Conservation (phyloP, 1,140 invertebrate species). For the Aradophagus sp. region DNA sequence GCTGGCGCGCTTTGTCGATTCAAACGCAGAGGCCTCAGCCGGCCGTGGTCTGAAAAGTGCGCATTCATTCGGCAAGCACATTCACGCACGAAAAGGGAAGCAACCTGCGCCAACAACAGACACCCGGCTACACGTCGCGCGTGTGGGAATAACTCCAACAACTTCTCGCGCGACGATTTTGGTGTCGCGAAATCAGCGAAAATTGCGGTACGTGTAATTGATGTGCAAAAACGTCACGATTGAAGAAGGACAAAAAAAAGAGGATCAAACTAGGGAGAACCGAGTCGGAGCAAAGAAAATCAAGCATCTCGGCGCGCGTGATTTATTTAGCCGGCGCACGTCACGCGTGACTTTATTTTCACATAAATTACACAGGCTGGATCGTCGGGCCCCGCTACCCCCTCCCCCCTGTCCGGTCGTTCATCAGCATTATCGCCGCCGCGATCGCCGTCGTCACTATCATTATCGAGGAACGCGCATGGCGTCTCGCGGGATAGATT, state of each 20-base stretch:
- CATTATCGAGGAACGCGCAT: slow-evolving; percentile 17
- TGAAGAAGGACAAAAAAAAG: too few relatives aligned
- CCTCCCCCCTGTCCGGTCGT: background rate
- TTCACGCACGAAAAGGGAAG: slow-evolving; percentile 39
- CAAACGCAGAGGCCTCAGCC: slow-evolving; percentile 9
- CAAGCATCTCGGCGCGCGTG: too few relatives aligned
- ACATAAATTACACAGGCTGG: background rate
- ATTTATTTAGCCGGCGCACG: background rate
- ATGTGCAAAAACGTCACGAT: background rate
- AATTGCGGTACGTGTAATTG: slow-evolving; percentile 16
- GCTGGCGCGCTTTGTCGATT: slow-evolving; percentile 26
- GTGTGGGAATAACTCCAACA: slow-evolving; percentile 30
- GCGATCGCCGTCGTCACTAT: slow-evolving; percentile 17
- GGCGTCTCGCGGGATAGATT: slow-evolving; percentile 33
- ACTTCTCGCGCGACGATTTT: slow-evolving; percentile 18
- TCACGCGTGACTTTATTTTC: background rate
- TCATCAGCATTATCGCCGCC: slow-evolving; percentile 6
- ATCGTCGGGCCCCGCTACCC: background rate
- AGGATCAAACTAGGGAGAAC: too few relatives aligned
- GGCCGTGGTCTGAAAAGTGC: slow-evolving; percentile 20
- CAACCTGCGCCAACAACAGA: slow-evolving; percentile 41
- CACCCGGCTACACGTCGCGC: slow-evolving; percentile 15
- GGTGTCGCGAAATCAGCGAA: slow-evolving; percentile 12
- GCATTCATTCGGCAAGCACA: slow-evolving; percentile 23
- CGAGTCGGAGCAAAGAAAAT: background rate